Conservation (phyloP, 2,797 vertebrate genomes). For the Channallabes apus region DNA sequence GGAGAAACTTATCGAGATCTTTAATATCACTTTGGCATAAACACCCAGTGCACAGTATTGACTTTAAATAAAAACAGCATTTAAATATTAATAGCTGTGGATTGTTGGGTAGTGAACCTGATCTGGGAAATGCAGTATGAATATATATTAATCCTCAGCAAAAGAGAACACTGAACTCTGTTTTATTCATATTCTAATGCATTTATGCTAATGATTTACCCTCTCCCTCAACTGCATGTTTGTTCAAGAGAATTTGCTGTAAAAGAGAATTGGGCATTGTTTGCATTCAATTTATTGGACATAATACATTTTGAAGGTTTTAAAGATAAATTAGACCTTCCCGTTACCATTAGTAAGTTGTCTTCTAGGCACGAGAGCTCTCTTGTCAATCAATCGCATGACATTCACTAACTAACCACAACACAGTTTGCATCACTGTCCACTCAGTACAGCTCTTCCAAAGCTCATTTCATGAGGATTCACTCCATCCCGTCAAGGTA, state of each 20-base stretch:
- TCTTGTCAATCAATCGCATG: not conserved
- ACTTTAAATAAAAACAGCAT: constrained; percentile 61
- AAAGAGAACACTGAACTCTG: constrained; percentile 46
- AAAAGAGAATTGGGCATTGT: constrained; percentile 43
- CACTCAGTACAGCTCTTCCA: constrained; percentile 27
- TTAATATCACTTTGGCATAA: constrained; percentile 56
- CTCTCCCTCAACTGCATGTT: constrained; percentile 12
- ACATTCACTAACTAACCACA: constrained; percentile 17
- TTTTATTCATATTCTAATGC: constrained; percentile 59
- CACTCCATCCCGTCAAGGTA: constrained; percentile 46
- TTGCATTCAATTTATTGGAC: constrained; percentile 31
- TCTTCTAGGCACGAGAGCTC: constrained; percentile 5
- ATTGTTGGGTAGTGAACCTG: constrained; percentile 55
- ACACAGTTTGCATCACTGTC: constrained; percentile 11
- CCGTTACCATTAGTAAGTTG: constrained; percentile 20
- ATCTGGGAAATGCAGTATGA: constrained; percentile 52
- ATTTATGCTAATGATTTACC: constrained; percentile 56
- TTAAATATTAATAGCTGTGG: constrained; percentile 65
- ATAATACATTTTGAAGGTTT: constrained; percentile 32
- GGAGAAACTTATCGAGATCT: constrained; percentile 63
- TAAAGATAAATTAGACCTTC: constrained; percentile 41
- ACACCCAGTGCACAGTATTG: constrained; percentile 51
- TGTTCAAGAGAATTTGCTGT: constrained; percentile 43
- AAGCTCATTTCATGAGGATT: constrained; percentile 47
- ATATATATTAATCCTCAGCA: constrained; percentile 57